These are phyloP conservation scores for Syritta pipiens DNA, from an alignment of 2,888 invertebrate genomes.

Conservation along the genomic window DNA sequence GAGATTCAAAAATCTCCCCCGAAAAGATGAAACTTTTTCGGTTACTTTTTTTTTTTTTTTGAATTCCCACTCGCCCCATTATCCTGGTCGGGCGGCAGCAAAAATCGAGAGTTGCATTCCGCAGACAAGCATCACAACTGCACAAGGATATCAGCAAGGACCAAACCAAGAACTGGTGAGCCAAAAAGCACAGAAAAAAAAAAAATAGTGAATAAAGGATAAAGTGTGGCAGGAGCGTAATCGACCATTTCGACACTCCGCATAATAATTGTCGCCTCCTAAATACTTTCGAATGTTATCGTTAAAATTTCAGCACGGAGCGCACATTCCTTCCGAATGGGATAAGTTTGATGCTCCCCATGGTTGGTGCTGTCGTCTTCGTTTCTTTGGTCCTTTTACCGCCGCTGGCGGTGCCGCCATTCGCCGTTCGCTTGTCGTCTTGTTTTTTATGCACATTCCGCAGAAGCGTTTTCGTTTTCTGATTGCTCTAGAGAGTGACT, in stretches of 20 bases:
- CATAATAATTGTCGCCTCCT: slow-evolving; percentile 69
- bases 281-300: slow-evolving; percentile 68
- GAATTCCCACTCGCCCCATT: slow-evolving; percentile 47
- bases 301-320: slow-evolving; percentile 63
- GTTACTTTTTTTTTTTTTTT: neutral
- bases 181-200: neutral
- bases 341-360: slow-evolving; percentile 55
- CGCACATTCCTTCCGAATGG: slow-evolving; percentile 58
- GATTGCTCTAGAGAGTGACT: slow-evolving; percentile 19
- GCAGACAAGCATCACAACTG: slow-evolving; percentile 49
- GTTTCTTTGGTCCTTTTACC: no score
- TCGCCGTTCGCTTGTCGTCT: neutral
- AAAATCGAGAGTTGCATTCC: slow-evolving; percentile 54
- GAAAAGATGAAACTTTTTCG: neutral
- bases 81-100: slow-evolving; percentile 45
- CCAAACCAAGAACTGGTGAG: neutral
- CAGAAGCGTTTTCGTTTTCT: slow-evolving; percentile 11
- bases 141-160: slow-evolving; percentile 48
- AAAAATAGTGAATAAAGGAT: neutral
- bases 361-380: no score
- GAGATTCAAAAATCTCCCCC: neutral
- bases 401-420: neutral
- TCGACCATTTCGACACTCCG: slow-evolving; percentile 66
- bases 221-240: slow-evolving; percentile 33
- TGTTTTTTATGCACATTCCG: slow-evolving; percentile 25